Evolutionary conservation across 2,888 invertebrate genomes (phyloP), one percentile per base, ranked within the genome.

Genomic region (Cotesia congregata): DNA sequence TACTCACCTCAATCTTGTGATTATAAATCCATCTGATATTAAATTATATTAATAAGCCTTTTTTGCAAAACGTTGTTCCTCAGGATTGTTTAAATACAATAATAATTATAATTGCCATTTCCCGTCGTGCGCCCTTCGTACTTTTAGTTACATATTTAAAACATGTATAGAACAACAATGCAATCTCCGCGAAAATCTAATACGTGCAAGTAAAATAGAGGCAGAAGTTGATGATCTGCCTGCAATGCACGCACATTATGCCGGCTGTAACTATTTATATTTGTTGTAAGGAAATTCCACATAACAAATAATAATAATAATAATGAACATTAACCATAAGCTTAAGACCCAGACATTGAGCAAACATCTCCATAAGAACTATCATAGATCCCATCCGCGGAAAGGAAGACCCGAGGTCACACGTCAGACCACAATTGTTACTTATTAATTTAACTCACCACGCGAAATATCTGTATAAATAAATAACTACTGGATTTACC

Each of bases 381-480:
- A 76, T 79, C 68, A 3, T 30, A 30, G 30, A 30, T 30, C 30
- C 67, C 72, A 72, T 50, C 69, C 60, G 59, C 59, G 70, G 74
- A 59, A 65, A 68, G 70, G 74, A 59, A 65, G 71, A 62, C 67
- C 40, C 67, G 76, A 69, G 72, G 72, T 70, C 15, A 20, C 59
- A 39, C 38, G 15, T 15, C 62, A 70, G 39, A 59, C 9, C 65
- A 38, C 65, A 62, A 17, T 71, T 65, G 60, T 59, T 50, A 40
- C 71, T 72, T 60, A 70, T 67, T 62, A 68, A 67, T 72, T 78
- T 62, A 12, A 74, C 73, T 74, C 12, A 12, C 50, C 39, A 61
- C 30, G 20, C 30, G n/a, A 71, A 40, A 67, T 40, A 68, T 20
- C 17, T 15, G 12, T 15, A 40, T 40, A 70, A 39, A 62, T 72